Percentiles rank a stretch among this genome's conserved stretches.
These are phyloP conservation scores for Peromyscus maniculatus DNA, from an alignment of 2,113 vertebrate species.

Conservation along the genomic window DNA sequence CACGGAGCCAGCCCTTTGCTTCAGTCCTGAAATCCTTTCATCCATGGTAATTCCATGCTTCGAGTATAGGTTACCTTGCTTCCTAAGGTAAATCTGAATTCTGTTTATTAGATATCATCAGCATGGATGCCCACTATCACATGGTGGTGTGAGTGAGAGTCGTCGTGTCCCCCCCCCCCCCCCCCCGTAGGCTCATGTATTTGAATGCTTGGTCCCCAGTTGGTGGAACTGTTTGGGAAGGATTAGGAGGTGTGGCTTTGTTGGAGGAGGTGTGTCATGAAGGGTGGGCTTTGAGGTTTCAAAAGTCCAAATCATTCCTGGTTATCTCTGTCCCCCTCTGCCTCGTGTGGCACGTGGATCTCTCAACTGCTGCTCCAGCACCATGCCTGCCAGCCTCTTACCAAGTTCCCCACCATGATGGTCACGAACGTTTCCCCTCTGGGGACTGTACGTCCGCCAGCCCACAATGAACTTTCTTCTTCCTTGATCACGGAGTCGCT, in stretches of 20 bases:
- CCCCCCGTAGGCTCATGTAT: too few relatives aligned
- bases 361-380: not conserved
- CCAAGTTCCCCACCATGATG: not conserved
- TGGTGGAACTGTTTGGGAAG: not conserved
- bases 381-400: not conserved
- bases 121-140: not conserved
- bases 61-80: conserved; percentile 63
- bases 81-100: not conserved
- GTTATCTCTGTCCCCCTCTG: not conserved
- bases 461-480: not conserved
- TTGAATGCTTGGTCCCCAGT: not conserved
- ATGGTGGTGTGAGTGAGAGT: not conserved
- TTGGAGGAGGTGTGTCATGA: not conserved
- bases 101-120: conserved; percentile 52
- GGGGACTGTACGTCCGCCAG: not conserved
- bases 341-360: not conserved
- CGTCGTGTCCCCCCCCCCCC: not conserved
- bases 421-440: not conserved
- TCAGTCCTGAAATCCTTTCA: conserved; percentile 26
- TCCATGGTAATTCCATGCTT: conserved; percentile 10
- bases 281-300: not conserved
- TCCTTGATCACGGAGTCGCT: not conserved
- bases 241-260: not conserved
- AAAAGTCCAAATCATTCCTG: not conserved
- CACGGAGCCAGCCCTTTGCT: not conserved